Percentiles rank a stretch among this genome's conserved stretches.
Conservation (phyloP, 2,888 invertebrate genomes). For the Catocala fraxini region DNA sequence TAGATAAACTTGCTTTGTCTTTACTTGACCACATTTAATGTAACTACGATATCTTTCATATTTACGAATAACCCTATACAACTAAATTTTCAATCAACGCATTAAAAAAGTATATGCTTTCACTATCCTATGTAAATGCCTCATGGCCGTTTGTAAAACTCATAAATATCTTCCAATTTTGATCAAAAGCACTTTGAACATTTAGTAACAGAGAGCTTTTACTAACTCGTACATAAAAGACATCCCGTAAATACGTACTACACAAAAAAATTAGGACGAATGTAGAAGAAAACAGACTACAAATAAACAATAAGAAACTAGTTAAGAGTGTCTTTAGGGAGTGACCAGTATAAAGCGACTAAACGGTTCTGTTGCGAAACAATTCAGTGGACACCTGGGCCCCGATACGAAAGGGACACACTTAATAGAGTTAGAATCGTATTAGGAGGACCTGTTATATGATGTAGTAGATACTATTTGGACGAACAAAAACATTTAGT, state of each 20-base stretch:
- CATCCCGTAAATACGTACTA: conserved; percentile 16
- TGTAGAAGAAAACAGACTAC: conserved; percentile 32
- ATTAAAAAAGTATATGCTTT: no score
- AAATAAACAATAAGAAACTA: conserved; percentile 55
- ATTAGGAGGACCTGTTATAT: conserved; percentile 38
- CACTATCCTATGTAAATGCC: no score
- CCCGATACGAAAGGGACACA: conserved; percentile 50
- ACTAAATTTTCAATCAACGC: no score
- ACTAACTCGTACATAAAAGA: conserved; percentile 15
- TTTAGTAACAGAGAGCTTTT: neutral
- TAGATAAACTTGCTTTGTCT: no score
- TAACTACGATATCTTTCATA: no score
- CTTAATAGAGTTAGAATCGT: conserved; percentile 49
- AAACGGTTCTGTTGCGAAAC: conserved; percentile 68
- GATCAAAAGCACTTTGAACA: no score
- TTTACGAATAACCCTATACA: no score
- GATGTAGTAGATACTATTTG: conserved; percentile 19
- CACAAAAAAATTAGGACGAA: conserved; percentile 39
- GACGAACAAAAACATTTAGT: neutral
- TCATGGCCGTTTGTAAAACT: no score
- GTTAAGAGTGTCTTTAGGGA: conserved; percentile 63
- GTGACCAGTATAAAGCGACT: conserved; percentile 59
- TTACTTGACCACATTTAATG: no score
- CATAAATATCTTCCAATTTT: no score
- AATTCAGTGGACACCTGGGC: conserved; percentile 72